Percentiles rank a stretch among this genome's conserved stretches.
phyloP scores from a whole-genome alignment of 2,797 vertebrate species.

The Fistularia tabacaria region DNA sequence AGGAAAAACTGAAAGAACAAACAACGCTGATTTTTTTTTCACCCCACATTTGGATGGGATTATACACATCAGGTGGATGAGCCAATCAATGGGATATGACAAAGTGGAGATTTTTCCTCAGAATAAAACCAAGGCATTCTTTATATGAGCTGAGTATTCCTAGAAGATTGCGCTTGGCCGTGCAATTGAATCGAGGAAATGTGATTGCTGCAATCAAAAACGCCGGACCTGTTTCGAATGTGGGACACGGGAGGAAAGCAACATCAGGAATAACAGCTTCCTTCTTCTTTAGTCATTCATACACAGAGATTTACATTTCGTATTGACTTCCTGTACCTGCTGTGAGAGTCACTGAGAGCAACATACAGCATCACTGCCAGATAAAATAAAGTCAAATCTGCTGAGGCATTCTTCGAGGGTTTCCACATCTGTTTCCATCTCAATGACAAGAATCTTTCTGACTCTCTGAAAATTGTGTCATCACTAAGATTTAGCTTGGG shows the following conservation, averaged over 20 bases:
- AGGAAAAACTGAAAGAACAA: slow-evolving; percentile 16
- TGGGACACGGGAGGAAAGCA: background rate
- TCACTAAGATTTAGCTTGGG: slow-evolving; percentile 15
- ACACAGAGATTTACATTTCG: slow-evolving; percentile 9
- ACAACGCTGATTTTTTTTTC: slow-evolving; percentile 11
- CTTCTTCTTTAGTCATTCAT: background rate
- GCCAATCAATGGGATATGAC: slow-evolving; percentile 25
- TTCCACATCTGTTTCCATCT: too few species aligned
- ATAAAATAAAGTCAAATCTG: slow-evolving; percentile 15
- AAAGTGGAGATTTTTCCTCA: too few species aligned
- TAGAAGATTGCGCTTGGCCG: background rate
- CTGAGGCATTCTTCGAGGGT: slow-evolving; percentile 4
- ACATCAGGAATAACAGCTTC: background rate
- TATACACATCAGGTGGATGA: slow-evolving; percentile 24
- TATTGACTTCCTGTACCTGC: slow-evolving; percentile 4
- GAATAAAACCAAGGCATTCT: too few species aligned
- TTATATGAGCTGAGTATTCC: too few species aligned
- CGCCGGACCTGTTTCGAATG: slow-evolving; percentile 14
- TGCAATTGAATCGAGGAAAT: too few species aligned
- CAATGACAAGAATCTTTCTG: slow-evolving; percentile 13
- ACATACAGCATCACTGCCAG: slow-evolving; percentile 8
- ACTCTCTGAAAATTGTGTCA: slow-evolving; percentile 19
- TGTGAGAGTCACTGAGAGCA: slow-evolving; percentile 8
- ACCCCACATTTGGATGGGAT: slow-evolving; percentile 15
- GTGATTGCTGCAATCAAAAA: slow-evolving; percentile 10